These are phyloP conservation scores for Saccopteryx bilineata DNA, from an alignment of 2,113 vertebrate genomes.

Conservation along the genomic window DNA sequence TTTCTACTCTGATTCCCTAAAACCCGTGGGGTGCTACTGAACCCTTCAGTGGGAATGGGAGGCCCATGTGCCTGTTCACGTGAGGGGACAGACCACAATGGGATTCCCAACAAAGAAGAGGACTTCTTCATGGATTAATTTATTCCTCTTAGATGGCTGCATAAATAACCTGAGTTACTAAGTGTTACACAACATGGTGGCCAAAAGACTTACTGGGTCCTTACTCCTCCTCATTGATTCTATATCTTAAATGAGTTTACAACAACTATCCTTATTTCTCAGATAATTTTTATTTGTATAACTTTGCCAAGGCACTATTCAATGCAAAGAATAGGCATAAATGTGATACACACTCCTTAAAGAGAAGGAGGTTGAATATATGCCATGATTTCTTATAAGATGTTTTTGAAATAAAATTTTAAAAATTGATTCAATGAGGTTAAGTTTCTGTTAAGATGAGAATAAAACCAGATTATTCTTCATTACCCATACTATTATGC, in stretches of 20 bases:
- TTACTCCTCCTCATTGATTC: not conserved
- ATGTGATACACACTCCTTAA: not conserved
- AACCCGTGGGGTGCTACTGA: not conserved
- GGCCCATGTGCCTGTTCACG: not conserved
- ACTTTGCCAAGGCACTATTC: constrained; percentile 27
- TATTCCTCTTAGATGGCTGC: not conserved
- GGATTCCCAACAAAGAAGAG: not conserved
- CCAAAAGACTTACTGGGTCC: not conserved
- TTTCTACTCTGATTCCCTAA: not conserved
- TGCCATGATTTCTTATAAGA: not conserved
- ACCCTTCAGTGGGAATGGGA: not conserved
- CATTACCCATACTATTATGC: not conserved
- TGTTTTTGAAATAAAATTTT: not conserved
- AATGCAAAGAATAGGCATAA: not conserved
- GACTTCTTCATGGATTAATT: not conserved
- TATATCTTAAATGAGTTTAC: not conserved
- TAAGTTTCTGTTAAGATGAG: not conserved
- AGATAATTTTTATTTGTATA: constrained; percentile 13
- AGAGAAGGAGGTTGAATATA: not conserved
- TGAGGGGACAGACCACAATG: not conserved
- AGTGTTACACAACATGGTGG: not conserved
- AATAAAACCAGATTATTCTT: constrained; percentile 53
- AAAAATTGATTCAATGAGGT: not conserved
- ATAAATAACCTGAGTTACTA: not conserved
- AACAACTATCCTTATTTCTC: not conserved